Evolutionary conservation across 2,888 invertebrate species (phyloP).

Genomic region (Drosophila stalkeri): DNA sequence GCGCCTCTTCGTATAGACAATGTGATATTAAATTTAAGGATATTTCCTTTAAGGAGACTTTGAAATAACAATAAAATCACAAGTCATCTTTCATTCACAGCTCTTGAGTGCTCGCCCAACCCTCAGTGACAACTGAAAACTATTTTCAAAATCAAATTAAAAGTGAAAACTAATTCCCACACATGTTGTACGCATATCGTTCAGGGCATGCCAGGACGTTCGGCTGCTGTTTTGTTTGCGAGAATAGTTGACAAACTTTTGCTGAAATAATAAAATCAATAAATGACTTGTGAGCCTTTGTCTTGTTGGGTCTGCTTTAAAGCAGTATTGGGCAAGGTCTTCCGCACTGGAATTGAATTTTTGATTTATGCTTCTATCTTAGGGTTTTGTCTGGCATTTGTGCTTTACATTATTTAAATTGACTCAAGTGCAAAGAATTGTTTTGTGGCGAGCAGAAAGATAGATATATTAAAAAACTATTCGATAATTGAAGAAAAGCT

Average conservation of each 20-base stretch:
- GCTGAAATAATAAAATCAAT: constrained; percentile 72
- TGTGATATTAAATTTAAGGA: not conserved
- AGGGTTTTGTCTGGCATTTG: constrained; percentile 4
- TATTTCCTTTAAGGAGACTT: not conserved
- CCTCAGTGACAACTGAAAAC: constrained; percentile 36
- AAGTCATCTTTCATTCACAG: constrained; percentile 28
- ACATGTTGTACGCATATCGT: constrained; percentile 52
- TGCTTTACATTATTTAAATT: constrained; percentile 30
- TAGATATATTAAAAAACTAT: not conserved
- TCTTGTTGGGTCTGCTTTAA: constrained; percentile 34
- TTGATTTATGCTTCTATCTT: constrained; percentile 47
- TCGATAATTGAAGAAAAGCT: not conserved
- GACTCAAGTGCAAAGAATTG: constrained; percentile 7
- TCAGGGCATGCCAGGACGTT: constrained; percentile 10
- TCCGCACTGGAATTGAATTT: constrained; percentile 33
- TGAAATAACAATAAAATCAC: constrained; percentile 13
- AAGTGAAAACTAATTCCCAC: constrained; percentile 62
- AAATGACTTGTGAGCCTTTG: constrained; percentile 67
- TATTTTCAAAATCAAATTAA: constrained; percentile 71
- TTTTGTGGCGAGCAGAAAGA: not conserved
- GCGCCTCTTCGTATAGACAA: not conserved
- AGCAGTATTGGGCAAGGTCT: constrained; percentile 35
- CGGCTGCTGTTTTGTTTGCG: constrained; percentile 13
- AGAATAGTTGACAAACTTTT: constrained; percentile 60
- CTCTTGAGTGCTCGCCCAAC: constrained; percentile 16